Conservation (phyloP, 64 coral and sea anemone species). For the Anthopleura sola region DNA sequence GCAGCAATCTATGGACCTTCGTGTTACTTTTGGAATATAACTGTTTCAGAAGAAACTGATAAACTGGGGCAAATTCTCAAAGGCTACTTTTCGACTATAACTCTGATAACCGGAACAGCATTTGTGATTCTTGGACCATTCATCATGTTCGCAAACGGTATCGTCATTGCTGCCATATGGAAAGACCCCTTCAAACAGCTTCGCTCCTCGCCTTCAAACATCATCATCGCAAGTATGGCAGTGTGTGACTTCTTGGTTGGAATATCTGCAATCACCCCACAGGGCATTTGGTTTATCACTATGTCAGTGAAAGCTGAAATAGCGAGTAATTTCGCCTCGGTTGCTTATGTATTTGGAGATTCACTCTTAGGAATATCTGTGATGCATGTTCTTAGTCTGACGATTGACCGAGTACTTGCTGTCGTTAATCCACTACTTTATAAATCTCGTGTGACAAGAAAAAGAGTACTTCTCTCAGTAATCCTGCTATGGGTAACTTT, state of each 20-base stretch:
- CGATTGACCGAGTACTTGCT: slow-evolving; percentile 25
- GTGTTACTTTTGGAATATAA: neutral
- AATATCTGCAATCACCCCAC: neutral
- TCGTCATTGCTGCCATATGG: slow-evolving; percentile 15
- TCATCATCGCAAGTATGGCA: slow-evolving; percentile 20
- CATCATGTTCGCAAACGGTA: neutral
- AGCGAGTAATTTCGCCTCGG: neutral
- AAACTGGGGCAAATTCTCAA: neutral
- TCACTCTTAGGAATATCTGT: slow-evolving; percentile 1
- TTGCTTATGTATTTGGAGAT: neutral
- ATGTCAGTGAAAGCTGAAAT: neutral
- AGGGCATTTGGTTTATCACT: neutral
- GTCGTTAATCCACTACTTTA: slow-evolving; percentile 35
- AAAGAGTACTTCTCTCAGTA: neutral
- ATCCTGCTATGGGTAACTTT: slow-evolving; percentile 3
- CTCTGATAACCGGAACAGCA: slow-evolving; percentile 1
- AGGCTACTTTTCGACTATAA: neutral
- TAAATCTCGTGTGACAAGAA: slow-evolving; percentile 23
- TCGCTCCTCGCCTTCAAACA: no score
- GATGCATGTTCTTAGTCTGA: slow-evolving; percentile 10
- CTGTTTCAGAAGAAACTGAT: neutral
- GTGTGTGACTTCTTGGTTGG: neutral
- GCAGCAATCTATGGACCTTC: neutral
- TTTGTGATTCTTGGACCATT: neutral
- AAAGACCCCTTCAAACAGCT: slow-evolving; percentile 22